These are phyloP conservation scores for Lates japonicus DNA, from an alignment of 2,797 vertebrate genomes.

Conservation along the genomic window DNA sequence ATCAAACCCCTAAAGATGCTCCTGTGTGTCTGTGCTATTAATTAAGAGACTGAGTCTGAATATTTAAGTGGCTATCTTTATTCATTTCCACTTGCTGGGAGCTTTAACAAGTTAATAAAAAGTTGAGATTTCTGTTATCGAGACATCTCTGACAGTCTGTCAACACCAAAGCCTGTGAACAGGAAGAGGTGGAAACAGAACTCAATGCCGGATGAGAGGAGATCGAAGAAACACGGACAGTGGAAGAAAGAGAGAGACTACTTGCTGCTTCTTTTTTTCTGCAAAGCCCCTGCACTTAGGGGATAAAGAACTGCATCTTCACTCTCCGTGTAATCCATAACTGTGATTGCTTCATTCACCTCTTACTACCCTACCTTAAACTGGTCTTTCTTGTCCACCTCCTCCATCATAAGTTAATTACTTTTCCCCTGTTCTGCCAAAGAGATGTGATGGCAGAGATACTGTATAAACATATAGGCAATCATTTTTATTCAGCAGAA, in stretches of 20 bases:
- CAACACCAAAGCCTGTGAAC: constrained; percentile 43
- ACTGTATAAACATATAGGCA: constrained; percentile 16
- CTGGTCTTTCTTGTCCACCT: constrained; percentile 24
- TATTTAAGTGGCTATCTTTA: not conserved
- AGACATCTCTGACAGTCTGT: constrained; percentile 58
- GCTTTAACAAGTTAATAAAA: constrained; percentile 28
- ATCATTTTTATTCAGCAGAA: not conserved
- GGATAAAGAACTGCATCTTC: constrained; percentile 62
- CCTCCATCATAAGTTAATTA: constrained; percentile 33
- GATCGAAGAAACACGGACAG: constrained; percentile 59
- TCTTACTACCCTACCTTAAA: constrained; percentile 34
- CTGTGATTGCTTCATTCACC: constrained; percentile 69
- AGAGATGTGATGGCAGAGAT: constrained; percentile 22
- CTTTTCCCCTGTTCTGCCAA: constrained; percentile 2
- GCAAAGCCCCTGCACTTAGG: constrained; percentile 51
- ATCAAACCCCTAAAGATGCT: not conserved
- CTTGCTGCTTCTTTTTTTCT: constrained; percentile 1
- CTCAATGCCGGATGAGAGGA: constrained; percentile 50
- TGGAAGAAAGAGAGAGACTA: constrained; percentile 39
- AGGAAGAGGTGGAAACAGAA: constrained; percentile 42
- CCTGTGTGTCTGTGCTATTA: not conserved
- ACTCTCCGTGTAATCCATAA: constrained; percentile 68
- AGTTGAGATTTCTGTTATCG: constrained; percentile 44
- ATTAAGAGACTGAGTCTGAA: not conserved
- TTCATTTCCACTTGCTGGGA: not conserved